Percentiles rank a stretch among this genome's conserved stretches.
phyloP scores from a whole-genome alignment of 2,797 vertebrate species.

The Babyrousa celebensis region DNA sequence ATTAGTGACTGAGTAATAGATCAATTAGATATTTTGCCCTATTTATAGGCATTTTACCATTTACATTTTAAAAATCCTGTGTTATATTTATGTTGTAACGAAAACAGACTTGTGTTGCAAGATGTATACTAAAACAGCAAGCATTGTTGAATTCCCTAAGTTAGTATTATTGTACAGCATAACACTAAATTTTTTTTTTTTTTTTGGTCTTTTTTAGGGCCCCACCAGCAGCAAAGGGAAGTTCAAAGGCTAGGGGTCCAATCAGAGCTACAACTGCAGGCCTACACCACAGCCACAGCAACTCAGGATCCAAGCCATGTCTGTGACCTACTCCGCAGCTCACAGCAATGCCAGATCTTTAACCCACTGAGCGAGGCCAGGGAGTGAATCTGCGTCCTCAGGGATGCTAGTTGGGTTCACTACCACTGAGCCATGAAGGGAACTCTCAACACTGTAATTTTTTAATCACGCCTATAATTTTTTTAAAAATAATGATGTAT shows the following conservation, averaged over 20 bases:
- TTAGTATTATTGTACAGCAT: not conserved
- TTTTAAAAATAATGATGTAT: not conserved
- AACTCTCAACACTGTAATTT: not conserved
- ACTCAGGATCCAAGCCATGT: no score
- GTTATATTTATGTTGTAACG: constrained; percentile 3
- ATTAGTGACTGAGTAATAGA: not conserved
- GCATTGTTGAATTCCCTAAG: not conserved
- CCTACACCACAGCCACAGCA: no score
- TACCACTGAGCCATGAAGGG: no score
- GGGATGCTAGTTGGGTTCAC: no score
- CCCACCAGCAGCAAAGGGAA: no score
- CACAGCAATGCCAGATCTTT: no score
- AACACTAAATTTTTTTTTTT: not conserved
- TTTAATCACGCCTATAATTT: not conserved
- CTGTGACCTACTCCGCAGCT: no score
- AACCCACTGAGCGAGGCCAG: no score
- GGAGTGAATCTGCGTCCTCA: no score
- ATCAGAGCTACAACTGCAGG: no score
- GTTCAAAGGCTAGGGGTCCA: no score
- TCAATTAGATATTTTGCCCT: not conserved
- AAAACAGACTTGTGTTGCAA: not conserved
- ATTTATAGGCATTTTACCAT: not conserved
- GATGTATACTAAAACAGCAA: not conserved
- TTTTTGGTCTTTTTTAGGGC: no score
- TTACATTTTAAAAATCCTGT: constrained; percentile 1